Evolutionary conservation across 2,888 invertebrate genomes (phyloP), one percentile per base, ranked within the genome.

Genomic region (Hypomecis atomaria): DNA sequence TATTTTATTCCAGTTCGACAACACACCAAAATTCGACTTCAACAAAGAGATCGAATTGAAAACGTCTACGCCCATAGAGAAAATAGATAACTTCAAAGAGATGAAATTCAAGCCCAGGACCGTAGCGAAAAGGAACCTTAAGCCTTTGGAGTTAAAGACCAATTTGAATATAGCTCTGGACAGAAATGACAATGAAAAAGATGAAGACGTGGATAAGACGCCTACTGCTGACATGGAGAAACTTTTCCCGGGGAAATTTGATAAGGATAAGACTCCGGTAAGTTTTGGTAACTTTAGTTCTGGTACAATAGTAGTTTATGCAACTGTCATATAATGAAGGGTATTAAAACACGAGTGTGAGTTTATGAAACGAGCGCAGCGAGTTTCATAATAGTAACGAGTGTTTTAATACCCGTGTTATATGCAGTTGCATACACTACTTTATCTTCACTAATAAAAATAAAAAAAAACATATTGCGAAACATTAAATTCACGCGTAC

Each of bases 101-200:
- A 72, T 86, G 0, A 75, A 84, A 9, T 87, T 90, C 57, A 89
- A 89, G 40, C 82, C 90, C 0, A 87, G 85, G 71, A 87, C 87
- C 11, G 71, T 89, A 6, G 86, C 89, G 13, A 91, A 89, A 78
- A 65, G 85, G 72, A 92, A 88, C 76, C 83, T 94, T 47, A 93
- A 94, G 78, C 94, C 94, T 0, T 73, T 94, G 61, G 94, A 94
- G 65, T 79, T 94, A 62, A 94, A 93, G 81, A 90, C 89, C 1
- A 91, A 92, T 83, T 73, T 94, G 84, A 88, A 90, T 69, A 81
- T 87, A 4, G 82, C 73, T 33, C 62, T 90, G 71, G 92, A 90
- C 55, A 70, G 71, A 45, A 94, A 94, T 68, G 94, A 94, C 62
- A 94, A 92, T 72, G 94, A 94, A 64, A 93, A 90, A 13, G 88